Percentiles rank a stretch among this genome's conserved stretches.
phyloP scores from a whole-genome alignment of 2,888 invertebrate species.

The Noctua janthina region DNA sequence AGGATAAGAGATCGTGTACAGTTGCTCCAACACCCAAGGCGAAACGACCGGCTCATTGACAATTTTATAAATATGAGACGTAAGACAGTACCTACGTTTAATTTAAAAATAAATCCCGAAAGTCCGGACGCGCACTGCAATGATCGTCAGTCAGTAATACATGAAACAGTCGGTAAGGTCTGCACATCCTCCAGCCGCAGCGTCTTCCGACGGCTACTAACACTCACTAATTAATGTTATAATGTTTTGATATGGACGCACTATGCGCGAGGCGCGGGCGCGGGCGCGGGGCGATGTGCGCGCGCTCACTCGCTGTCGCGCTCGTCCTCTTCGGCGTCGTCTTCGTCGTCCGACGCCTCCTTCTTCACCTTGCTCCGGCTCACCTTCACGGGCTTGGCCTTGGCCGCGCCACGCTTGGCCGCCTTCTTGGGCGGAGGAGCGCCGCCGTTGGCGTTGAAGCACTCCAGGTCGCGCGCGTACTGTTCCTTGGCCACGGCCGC shows the following conservation, averaged over 20 bases:
- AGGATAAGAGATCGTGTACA: not conserved
- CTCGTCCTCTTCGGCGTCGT: slow-evolving; percentile 89
- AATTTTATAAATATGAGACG: slow-evolving; percentile 4
- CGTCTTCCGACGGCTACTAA: slow-evolving; percentile 18
- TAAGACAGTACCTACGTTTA: not conserved
- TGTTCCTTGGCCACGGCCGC: slow-evolving; percentile 95
- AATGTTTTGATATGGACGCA: slow-evolving; percentile 48
- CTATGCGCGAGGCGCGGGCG: slow-evolving; percentile 6
- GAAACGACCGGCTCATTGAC: not conserved
- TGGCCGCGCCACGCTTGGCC: slow-evolving; percentile 82
- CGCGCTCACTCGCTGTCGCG: slow-evolving; percentile 72
- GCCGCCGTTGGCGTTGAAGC: slow-evolving; percentile 94
- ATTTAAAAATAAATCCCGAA: slow-evolving; percentile 17
- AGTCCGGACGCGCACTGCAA: slow-evolving; percentile 33
- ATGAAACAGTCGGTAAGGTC: slow-evolving; percentile 45
- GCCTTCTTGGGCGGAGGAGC: slow-evolving; percentile 84
- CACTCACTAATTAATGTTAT: slow-evolving; percentile 54
- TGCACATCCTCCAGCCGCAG: not conserved
- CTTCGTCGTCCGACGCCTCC: slow-evolving; percentile 87
- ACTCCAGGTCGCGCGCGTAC: slow-evolving; percentile 95
- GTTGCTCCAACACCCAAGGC: not conserved
- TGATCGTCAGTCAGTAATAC: slow-evolving; percentile 39
- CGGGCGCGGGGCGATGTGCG: not conserved
- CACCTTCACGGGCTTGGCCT: slow-evolving; percentile 69
- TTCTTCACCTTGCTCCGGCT: slow-evolving; percentile 70